These are phyloP conservation scores for Canis aureus DNA, from an alignment of 2,113 vertebrate genomes.

Conservation along the genomic window DNA sequence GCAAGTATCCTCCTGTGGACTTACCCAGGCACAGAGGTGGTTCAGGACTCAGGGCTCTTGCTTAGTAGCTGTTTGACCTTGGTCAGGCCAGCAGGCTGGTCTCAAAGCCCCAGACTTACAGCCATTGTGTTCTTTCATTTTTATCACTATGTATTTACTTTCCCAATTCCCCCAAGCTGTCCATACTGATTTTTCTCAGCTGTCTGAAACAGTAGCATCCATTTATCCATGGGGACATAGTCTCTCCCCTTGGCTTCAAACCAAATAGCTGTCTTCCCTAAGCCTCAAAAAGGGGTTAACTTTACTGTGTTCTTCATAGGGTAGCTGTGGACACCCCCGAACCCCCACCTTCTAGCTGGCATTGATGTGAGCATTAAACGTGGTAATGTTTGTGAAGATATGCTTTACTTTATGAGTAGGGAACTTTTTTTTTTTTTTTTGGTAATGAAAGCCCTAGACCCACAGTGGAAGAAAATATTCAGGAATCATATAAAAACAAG, in stretches of 20 bases:
- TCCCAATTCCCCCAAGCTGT: background rate
- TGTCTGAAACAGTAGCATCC: slow-evolving; percentile 25
- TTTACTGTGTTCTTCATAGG: background rate
- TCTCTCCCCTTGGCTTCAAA: background rate
- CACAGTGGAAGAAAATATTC: background rate
- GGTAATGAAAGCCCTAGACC: background rate
- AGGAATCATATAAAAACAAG: background rate
- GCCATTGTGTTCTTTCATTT: background rate
- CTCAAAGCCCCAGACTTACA: background rate
- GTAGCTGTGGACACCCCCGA: background rate
- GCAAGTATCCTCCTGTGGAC: background rate
- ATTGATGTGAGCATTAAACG: background rate
- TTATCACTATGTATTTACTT: background rate
- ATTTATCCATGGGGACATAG: background rate
- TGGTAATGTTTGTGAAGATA: background rate
- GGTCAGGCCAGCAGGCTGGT: background rate
- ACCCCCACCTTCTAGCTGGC: background rate
- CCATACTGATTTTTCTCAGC: background rate
- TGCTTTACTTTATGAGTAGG: background rate
- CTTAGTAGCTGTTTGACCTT: background rate
- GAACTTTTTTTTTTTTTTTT: background rate
- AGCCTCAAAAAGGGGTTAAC: background rate
- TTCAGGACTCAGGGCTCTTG: background rate
- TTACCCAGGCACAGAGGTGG: background rate
- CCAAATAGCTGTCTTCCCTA: background rate